These are phyloP conservation scores for Bicyclus anynana DNA, from an alignment of 1,140 invertebrate genomes.

Conservation along the genomic window DNA sequence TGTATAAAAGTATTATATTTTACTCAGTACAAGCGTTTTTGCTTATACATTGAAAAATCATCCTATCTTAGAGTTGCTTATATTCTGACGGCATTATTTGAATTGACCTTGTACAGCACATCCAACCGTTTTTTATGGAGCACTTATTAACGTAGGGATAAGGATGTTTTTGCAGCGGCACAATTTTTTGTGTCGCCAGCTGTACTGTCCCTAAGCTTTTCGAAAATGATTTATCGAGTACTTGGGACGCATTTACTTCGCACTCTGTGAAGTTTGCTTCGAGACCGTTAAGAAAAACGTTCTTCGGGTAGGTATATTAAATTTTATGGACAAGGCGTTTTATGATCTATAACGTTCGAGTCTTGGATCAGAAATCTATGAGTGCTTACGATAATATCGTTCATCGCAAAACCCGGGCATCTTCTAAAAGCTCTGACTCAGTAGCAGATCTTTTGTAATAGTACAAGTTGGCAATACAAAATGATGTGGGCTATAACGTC, in stretches of 20 bases:
- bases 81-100: conserved; percentile 43
- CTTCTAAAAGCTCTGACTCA: background rate
- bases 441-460: no score
- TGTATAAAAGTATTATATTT: no score
- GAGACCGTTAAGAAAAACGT: conserved; percentile 30
- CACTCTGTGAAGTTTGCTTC: conserved; percentile 41
- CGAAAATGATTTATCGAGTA: conserved; percentile 61
- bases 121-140: background rate
- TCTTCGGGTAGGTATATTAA: conserved; percentile 25
- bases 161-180: background rate
- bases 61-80: conserved; percentile 44
- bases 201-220: conserved; percentile 38
- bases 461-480: no score
- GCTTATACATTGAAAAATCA: conserved; percentile 25
- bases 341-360: conserved; percentile 3
- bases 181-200: background rate
- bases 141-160: background rate
- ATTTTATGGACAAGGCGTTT: conserved; percentile 17
- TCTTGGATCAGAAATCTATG: background rate
- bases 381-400: background rate
- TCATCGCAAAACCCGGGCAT: background rate
- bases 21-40: background rate
- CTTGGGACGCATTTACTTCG: conserved; percentile 52
- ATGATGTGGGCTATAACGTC: no score
- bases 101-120: conserved; percentile 23